phyloP scores from a whole-genome alignment of 2,797 vertebrate genomes.

The Catostomus latipinnis region DNA sequence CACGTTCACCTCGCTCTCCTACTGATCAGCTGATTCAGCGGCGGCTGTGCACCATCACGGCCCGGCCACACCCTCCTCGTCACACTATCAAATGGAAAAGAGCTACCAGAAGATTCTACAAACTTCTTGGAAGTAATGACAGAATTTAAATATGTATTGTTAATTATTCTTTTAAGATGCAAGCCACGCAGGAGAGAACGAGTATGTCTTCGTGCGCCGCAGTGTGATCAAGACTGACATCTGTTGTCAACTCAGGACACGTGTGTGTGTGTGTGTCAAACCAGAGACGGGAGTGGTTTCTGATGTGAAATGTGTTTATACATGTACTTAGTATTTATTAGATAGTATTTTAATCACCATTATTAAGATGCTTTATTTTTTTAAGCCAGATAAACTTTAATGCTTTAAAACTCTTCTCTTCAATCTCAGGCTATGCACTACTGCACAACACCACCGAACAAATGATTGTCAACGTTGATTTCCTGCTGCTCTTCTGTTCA shows the following conservation, averaged over 20 bases:
- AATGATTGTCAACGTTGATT: slow-evolving; percentile 8
- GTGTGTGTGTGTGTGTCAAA: no score
- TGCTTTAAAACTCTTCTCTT: slow-evolving; percentile 43
- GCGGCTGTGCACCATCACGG: no score
- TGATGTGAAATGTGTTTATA: background rate
- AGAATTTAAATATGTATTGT: no score
- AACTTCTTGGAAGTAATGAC: no score
- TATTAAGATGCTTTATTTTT: slow-evolving; percentile 25
- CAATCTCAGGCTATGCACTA: slow-evolving; percentile 39
- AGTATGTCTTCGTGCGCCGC: background rate
- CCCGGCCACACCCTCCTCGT: no score
- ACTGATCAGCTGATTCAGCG: no score
- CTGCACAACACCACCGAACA: slow-evolving; percentile 10
- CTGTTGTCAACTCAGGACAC: no score
- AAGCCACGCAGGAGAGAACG: background rate
- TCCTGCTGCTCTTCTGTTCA: slow-evolving; percentile 27
- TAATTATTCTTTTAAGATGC: slow-evolving; percentile 1
- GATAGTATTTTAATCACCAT: slow-evolving; percentile 24
- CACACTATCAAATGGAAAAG: no score
- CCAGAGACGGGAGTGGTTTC: background rate
- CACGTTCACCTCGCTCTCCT: no score
- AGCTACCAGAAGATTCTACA: no score
- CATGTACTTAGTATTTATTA: slow-evolving; percentile 31
- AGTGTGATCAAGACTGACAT: background rate
- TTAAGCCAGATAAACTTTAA: background rate